phyloP scores from a whole-genome alignment of 2,888 invertebrate genomes.

The Drosophila borborema region DNA sequence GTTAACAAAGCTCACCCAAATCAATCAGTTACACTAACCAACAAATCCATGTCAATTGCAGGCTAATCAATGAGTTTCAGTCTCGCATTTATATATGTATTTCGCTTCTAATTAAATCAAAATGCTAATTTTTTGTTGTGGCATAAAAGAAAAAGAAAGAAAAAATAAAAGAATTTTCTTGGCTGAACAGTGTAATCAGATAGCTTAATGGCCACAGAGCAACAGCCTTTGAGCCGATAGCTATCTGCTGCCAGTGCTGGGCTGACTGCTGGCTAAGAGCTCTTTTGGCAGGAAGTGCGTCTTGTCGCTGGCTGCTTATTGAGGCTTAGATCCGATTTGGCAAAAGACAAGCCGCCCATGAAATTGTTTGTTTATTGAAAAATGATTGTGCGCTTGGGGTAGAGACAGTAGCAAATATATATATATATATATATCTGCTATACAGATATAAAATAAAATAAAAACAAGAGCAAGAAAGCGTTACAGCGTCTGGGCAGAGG shows the following conservation, averaged over 20 bases:
- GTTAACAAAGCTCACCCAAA: constrained; percentile 40
- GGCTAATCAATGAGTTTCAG: not conserved
- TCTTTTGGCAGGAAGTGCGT: constrained; percentile 69
- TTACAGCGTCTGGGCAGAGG: constrained; percentile 23
- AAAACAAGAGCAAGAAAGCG: constrained; percentile 56
- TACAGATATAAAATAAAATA: constrained; percentile 9
- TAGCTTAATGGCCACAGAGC: constrained; percentile 32
- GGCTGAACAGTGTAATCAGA: constrained; percentile 60
- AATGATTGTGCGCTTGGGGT: constrained; percentile 69
- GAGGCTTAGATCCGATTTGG: constrained; percentile 81
- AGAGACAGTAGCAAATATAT: constrained; percentile 19
- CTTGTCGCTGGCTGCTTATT: constrained; percentile 80
- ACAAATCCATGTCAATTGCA: not conserved
- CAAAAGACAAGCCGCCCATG: constrained; percentile 78
- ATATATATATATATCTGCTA: constrained; percentile 10
- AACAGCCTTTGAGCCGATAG: constrained; percentile 56
- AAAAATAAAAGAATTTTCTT: constrained; percentile 2
- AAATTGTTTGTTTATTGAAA: constrained; percentile 82
- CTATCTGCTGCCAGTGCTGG: constrained; percentile 35
- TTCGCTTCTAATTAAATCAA: not conserved
- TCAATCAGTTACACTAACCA: constrained; percentile 53
- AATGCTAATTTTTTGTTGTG: constrained; percentile 2
- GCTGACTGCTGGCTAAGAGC: constrained; percentile 6
- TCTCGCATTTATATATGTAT: no score
- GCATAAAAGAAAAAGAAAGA: not conserved